These are phyloP conservation scores for Platygyra sinensis DNA, from an alignment of 64 coral and sea anemone species.

Conservation along the genomic window DNA sequence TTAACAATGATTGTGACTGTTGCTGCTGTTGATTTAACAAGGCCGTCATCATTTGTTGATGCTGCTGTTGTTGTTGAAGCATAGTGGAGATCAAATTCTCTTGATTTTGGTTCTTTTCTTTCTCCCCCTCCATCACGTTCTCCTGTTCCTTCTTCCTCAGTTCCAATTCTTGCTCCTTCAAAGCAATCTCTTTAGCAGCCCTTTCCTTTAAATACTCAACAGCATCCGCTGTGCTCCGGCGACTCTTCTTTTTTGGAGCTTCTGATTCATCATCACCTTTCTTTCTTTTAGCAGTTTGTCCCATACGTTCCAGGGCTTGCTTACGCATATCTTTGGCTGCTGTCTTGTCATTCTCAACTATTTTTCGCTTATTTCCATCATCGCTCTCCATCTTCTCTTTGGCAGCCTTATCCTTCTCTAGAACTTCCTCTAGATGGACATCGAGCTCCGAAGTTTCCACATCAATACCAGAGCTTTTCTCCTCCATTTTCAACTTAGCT, in stretches of 20 bases:
- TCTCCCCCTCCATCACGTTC: slow-evolving; percentile 32
- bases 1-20: slow-evolving; percentile 27
- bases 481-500: slow-evolving; percentile 19
- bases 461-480: slow-evolving; percentile 49
- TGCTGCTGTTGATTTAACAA: slow-evolving; percentile 39
- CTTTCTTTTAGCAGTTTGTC: too few relatives aligned
- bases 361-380: slow-evolving; percentile 42
- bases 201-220: slow-evolving; percentile 27
- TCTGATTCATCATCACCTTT: too few relatives aligned
- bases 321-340: slow-evolving; percentile 36
- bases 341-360: slow-evolving; percentile 35
- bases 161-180: slow-evolving; percentile 32
- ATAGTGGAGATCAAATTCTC: slow-evolving; percentile 28
- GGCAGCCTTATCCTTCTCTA: slow-evolving; percentile 5
- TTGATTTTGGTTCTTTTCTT: slow-evolving; percentile 34
- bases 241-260: too few relatives aligned
- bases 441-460: slow-evolving; percentile 46
- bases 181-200: slow-evolving; percentile 23
- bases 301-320: slow-evolving; percentile 48
- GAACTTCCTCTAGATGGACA: slow-evolving; percentile 29
- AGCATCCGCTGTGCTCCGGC: too few relatives aligned
- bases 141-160: slow-evolving; percentile 22
- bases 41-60: neutral
- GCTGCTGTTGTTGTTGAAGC: slow-evolving; percentile 30
- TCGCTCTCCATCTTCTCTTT: neutral